phyloP scores from a whole-genome alignment of 2,113 vertebrate genomes.

The Amphilophus citrinellus region DNA sequence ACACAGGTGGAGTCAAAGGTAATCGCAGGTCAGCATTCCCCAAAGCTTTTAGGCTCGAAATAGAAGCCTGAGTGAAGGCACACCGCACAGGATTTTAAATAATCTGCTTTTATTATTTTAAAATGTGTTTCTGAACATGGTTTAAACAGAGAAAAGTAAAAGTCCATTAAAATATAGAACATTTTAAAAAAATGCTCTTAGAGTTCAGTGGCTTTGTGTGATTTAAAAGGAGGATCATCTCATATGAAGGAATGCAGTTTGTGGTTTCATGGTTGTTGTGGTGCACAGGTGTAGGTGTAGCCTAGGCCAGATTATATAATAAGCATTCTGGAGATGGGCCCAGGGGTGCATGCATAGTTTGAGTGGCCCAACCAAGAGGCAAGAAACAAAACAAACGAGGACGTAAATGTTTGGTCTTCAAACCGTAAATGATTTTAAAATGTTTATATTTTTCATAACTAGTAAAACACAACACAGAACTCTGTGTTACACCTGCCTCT shows the following conservation, averaged over 20 bases:
- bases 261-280: not conserved
- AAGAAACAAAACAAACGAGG: too few relatives aligned
- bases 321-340: rapidly evolving
- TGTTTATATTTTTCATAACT: not conserved
- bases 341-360: not conserved
- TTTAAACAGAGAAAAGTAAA: not conserved
- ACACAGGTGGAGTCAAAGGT: conserved; percentile 69
- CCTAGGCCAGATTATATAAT: not conserved
- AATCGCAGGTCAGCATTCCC: conserved; percentile 52
- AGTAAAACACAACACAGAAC: not conserved
- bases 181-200: not conserved
- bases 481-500: too few relatives aligned
- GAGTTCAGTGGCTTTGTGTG: not conserved
- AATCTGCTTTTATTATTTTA: not conserved
- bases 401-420: too few relatives aligned
- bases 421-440: not conserved
- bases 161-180: not conserved
- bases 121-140: not conserved
- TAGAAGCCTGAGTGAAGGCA: not conserved
- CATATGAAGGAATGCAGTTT: not conserved
- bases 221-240: not conserved
- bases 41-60: conserved; percentile 7
- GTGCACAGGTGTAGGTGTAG: not conserved
- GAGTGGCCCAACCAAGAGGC: not conserved
- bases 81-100: not conserved